A percentile compares a stretch with the other conserved stretches of the same genome.
Conservation (phyloP, 2,113 vertebrate species). For the Gavialis gangeticus region DNA sequence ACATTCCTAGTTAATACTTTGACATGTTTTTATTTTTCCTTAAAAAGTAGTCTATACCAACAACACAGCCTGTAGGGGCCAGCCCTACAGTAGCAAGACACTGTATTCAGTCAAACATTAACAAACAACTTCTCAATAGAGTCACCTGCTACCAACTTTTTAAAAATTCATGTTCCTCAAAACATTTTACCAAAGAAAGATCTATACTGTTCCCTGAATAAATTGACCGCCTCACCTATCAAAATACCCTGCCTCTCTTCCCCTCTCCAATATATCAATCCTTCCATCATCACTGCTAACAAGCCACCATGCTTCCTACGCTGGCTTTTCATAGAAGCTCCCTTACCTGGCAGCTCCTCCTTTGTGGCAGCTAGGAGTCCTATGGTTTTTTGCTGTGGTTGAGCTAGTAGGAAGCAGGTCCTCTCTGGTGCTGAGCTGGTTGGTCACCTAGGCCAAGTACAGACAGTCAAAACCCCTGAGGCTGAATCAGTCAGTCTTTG, state of each 20-base stretch:
- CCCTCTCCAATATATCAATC: background rate
- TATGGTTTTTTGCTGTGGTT: background rate
- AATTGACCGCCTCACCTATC: background rate
- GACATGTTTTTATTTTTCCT: background rate
- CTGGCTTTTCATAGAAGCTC: background rate
- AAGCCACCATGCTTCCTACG: background rate
- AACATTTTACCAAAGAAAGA: background rate
- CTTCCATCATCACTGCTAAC: background rate
- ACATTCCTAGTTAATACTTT: background rate
- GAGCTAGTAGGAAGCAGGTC: background rate
- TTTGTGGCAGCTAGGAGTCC: background rate
- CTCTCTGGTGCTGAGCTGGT: background rate
- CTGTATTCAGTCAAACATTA: accelerated
- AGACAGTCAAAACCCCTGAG: too few species aligned
- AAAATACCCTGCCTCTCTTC: too few species aligned
- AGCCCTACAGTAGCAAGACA: background rate
- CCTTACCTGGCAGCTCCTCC: background rate
- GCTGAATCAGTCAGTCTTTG: too few species aligned
- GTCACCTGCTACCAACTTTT: background rate
- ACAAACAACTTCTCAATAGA: background rate
- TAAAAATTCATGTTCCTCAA: accelerated
- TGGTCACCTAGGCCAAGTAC: background rate
- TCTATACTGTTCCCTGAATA: accelerated
- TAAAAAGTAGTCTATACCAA: background rate
- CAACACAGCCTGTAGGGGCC: background rate